These are phyloP conservation scores for Periophthalmus magnuspinnatus DNA, from an alignment of 2,797 vertebrate genomes.

Conservation along the genomic window DNA sequence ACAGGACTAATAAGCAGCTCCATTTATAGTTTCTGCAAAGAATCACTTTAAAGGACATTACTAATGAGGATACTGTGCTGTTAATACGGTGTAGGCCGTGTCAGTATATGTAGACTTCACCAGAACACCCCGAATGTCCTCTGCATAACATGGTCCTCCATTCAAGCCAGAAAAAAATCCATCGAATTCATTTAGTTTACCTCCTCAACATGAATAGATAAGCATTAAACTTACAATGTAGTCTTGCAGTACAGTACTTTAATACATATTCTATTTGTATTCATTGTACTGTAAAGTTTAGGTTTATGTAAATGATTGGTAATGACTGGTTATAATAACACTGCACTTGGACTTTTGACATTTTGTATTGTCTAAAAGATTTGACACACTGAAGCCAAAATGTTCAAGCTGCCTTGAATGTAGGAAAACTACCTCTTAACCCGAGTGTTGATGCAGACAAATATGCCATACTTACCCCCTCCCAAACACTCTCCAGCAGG, in stretches of 20 bases:
- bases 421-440: not conserved
- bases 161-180: not conserved
- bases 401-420: not conserved
- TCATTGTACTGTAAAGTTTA: no score
- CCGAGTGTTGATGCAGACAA: constrained; percentile 1
- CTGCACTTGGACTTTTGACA: not conserved
- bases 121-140: not conserved
- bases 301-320: no score
- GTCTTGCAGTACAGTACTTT: no score
- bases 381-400: not conserved
- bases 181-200: not conserved
- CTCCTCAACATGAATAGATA: not conserved
- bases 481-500: constrained; percentile 29
- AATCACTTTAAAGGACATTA: not conserved
- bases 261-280: no score
- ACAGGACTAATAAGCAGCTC: constrained; percentile 2
- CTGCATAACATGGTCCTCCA: not conserved
- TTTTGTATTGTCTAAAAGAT: no score
- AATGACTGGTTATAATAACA: not conserved
- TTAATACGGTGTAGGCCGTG: not conserved
- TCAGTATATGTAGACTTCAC: not conserved
- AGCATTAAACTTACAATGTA: not conserved
- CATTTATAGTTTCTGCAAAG: not conserved
- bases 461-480: constrained; percentile 2
- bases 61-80: not conserved